Conservation (phyloP, 2,797 vertebrate species). For the Sternarchorhynchus goeldii region DNA sequence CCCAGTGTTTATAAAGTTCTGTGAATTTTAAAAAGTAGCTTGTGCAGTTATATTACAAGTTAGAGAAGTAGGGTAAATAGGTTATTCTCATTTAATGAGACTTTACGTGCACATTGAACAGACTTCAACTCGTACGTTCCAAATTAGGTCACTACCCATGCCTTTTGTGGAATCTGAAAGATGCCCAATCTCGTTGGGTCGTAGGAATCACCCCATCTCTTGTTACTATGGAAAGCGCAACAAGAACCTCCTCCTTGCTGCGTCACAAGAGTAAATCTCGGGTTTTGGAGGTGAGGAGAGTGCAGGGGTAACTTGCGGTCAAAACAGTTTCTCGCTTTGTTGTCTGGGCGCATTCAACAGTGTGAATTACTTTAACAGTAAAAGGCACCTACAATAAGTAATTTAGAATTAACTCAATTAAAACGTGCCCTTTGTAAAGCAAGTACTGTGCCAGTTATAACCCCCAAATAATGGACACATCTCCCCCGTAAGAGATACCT, state of each 20-base stretch:
- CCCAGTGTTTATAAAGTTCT: not conserved
- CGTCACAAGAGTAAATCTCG: conserved; percentile 75
- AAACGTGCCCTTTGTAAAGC: too few species aligned
- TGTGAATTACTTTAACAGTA: not conserved
- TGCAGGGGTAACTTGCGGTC: conserved; percentile 74
- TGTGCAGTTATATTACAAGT: not conserved
- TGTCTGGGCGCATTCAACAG: not conserved
- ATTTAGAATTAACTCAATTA: not conserved
- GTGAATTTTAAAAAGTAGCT: conserved; percentile 20
- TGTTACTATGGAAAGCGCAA: conserved; percentile 73
- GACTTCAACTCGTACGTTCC: conserved; percentile 62
- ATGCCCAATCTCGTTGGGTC: conserved; percentile 74
- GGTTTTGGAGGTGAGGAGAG: conserved; percentile 50
- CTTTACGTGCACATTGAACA: conserved; percentile 57
- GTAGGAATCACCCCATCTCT: conserved; percentile 73
- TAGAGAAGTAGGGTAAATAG: not conserved
- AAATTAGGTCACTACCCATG: conserved; percentile 75
- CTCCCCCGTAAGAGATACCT: too few species aligned
- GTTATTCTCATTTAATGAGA: not conserved
- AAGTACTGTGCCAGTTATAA: too few species aligned
- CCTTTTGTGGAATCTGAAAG: conserved; percentile 69
- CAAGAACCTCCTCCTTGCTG: conserved; percentile 67
- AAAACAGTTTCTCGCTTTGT: conserved; percentile 47
- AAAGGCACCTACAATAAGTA: not conserved
- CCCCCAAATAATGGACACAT: too few species aligned